Conservation (phyloP, 2,113 vertebrate genomes). For the Malurus alboscapulatus region DNA sequence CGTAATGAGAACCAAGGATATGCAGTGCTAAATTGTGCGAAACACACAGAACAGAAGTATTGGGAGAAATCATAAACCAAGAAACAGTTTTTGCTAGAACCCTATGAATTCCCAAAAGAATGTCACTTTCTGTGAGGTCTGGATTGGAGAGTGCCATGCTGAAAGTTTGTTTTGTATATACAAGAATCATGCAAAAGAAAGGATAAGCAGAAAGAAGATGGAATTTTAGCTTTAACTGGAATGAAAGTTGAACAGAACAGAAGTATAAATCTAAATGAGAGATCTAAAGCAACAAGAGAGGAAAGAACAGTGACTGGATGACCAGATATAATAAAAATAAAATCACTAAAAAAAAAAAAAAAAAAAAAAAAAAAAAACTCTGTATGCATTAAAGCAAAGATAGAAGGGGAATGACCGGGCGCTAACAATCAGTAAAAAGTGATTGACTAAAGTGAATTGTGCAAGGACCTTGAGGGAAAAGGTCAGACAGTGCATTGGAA, state of each 20-base stretch:
- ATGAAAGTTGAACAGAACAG: not conserved
- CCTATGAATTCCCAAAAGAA: not conserved
- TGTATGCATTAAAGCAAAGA: not conserved
- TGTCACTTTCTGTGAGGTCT: not conserved
- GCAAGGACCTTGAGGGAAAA: not conserved
- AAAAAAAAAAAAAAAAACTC: not conserved
- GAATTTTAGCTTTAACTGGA: not conserved
- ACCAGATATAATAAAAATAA: not conserved
- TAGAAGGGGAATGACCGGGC: not conserved
- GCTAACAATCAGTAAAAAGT: constrained; percentile 18
- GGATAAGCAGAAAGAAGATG: not conserved
- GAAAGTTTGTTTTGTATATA: not conserved
- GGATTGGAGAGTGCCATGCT: not conserved
- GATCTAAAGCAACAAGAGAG: not conserved
- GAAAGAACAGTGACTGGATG: not conserved
- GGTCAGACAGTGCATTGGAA: constrained; percentile 6
- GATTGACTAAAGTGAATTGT: constrained; percentile 44
- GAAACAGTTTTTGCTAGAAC: not conserved
- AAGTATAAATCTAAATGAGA: not conserved
- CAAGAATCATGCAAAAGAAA: not conserved
- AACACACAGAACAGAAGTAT: not conserved
- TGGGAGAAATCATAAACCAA: not conserved
- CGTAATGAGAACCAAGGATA: not conserved
- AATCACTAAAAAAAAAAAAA: not conserved
- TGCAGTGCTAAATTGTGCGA: not conserved